phyloP scores from a whole-genome alignment of 2,888 invertebrate genomes.

The Agrotis segetum region DNA sequence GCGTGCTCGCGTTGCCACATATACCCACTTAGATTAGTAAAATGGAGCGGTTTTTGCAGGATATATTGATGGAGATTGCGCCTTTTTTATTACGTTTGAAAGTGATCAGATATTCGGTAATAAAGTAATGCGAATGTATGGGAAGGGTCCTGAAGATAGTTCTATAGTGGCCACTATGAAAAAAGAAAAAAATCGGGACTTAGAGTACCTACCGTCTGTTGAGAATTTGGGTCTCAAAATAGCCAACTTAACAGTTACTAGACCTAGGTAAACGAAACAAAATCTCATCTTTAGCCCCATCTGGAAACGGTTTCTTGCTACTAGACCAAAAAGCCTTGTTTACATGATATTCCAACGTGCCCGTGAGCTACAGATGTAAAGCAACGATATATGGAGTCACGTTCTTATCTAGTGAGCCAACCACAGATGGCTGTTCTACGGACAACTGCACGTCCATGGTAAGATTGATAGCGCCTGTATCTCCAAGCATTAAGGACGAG shows the following conservation, averaged over 20 bases:
- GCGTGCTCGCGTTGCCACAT: slow-evolving; percentile 46
- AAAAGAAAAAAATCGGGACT: neutral
- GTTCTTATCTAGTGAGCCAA: slow-evolving; percentile 67
- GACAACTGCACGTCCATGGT: slow-evolving; percentile 6
- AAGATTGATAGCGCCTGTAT: slow-evolving; percentile 8
- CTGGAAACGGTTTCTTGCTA: slow-evolving; percentile 31
- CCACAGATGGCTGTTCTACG: slow-evolving; percentile 53
- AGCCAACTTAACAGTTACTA: slow-evolving; percentile 2
- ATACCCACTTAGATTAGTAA: slow-evolving; percentile 59
- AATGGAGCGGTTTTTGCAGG: slow-evolving; percentile 52
- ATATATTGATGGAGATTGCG: slow-evolving; percentile 43
- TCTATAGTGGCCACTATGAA: neutral
- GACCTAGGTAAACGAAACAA: slow-evolving; percentile 8
- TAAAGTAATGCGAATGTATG: slow-evolving; percentile 34
- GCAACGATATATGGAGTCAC: slow-evolving; percentile 74
- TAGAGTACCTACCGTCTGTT: neutral
- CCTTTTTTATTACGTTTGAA: slow-evolving; percentile 33
- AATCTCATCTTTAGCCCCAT: slow-evolving; percentile 10
- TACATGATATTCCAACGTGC: slow-evolving; percentile 39
- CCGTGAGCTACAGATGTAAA: slow-evolving; percentile 63
- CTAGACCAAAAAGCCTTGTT: slow-evolving; percentile 40
- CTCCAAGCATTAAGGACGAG: neutral
- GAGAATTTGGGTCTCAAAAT: neutral
- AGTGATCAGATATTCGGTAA: slow-evolving; percentile 42
- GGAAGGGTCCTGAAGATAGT: slow-evolving; percentile 12